phyloP scores from a whole-genome alignment of 2,797 vertebrate genomes.

The Sciurus vulgaris region DNA sequence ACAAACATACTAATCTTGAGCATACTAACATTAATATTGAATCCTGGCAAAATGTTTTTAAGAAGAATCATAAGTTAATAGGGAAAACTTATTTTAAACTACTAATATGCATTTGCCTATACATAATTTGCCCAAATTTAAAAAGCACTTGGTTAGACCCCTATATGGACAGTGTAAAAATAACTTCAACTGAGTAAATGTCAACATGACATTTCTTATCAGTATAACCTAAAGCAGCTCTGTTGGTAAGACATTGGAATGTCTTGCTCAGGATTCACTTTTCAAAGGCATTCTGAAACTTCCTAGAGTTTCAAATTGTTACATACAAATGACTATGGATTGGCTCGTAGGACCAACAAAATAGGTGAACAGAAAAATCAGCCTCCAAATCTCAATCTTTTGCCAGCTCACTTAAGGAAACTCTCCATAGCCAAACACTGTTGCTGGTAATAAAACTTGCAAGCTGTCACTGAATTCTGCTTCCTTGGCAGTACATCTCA shows the following conservation, averaged over 20 bases:
- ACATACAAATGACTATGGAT: constrained; percentile 28
- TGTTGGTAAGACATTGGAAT: constrained; percentile 4
- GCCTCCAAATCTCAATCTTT: constrained; percentile 34
- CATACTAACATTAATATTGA: constrained; percentile 40
- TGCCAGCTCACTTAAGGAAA: constrained; percentile 72
- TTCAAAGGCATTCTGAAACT: constrained; percentile 32
- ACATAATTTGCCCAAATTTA: constrained; percentile 36
- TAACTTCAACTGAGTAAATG: not conserved
- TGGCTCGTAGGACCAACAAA: constrained; percentile 53
- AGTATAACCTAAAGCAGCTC: not conserved
- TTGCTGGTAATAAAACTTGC: constrained; percentile 76
- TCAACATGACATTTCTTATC: constrained; percentile 40
- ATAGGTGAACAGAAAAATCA: constrained; percentile 71
- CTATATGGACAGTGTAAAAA: not conserved
- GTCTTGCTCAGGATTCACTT: constrained; percentile 3
- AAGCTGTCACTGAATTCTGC: constrained; percentile 73
- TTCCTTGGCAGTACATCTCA: constrained; percentile 59
- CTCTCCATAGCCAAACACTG: constrained; percentile 71
- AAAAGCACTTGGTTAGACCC: not conserved
- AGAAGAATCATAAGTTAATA: constrained; percentile 31
- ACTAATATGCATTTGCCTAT: not conserved
- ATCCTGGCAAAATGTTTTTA: constrained; percentile 37
- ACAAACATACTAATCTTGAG: constrained; percentile 56
- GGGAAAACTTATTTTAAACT: constrained; percentile 55
- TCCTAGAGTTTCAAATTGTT: constrained; percentile 19